phyloP scores from a whole-genome alignment of 2,888 invertebrate genomes.

The Ethmia dodecea region DNA sequence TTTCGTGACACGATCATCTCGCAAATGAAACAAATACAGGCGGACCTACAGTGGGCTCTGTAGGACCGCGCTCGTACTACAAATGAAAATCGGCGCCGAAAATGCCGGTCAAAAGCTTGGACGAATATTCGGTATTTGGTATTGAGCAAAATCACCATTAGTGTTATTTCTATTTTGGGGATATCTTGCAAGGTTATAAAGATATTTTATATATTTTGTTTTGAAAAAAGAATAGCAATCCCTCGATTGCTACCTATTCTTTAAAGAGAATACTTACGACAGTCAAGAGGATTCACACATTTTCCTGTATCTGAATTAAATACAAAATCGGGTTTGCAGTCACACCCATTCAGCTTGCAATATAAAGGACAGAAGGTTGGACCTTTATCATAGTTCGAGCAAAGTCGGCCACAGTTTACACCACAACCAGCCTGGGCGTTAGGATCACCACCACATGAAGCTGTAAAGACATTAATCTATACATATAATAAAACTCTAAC shows the following conservation, averaged over 20 bases:
- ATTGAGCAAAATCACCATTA: too few relatives aligned
- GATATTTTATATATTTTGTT: too few relatives aligned
- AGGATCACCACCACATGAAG: constrained; percentile 2
- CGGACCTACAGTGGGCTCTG: too few relatives aligned
- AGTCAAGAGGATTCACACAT: background rate
- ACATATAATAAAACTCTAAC: too few relatives aligned
- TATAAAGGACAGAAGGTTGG: constrained; percentile 6
- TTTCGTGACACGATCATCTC: too few relatives aligned
- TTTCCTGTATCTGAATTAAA: constrained; percentile 2
- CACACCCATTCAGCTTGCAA: constrained; percentile 12
- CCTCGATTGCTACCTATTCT: background rate
- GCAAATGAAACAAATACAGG: too few relatives aligned
- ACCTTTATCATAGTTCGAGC: constrained; percentile 16
- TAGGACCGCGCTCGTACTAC: too few relatives aligned
- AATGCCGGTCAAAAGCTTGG: too few relatives aligned
- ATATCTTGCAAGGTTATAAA: too few relatives aligned
- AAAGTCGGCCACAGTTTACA: constrained; percentile 21
- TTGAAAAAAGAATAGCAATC: background rate
- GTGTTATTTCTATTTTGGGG: too few relatives aligned
- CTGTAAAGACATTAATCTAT: constrained; percentile 1
- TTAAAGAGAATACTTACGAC: background rate
- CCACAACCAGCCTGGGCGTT: constrained; percentile 23
- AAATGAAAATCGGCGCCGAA: too few relatives aligned
- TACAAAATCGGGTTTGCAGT: constrained; percentile 18
- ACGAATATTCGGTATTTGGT: too few relatives aligned